Conservation (phyloP, 2,797 vertebrate species). For the Lepus townsendii region DNA sequence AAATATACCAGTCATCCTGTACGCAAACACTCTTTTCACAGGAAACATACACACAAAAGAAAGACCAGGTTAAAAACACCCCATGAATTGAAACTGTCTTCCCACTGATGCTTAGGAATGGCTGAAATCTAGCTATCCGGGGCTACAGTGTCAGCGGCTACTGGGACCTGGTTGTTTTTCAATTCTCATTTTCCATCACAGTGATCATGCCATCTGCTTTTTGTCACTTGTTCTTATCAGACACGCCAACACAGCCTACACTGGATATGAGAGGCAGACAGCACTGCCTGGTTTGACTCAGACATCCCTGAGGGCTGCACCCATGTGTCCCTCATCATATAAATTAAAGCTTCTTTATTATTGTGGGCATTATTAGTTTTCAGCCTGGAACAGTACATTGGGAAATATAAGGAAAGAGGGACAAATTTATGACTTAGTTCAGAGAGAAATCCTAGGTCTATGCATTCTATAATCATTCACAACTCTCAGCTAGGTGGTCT, state of each 20-base stretch:
- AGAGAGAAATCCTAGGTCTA: conserved; percentile 9
- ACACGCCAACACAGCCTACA: neutral
- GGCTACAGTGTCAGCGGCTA: neutral
- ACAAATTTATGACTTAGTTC: conserved; percentile 61
- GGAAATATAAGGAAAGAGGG: conserved; percentile 13
- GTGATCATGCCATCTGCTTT: conserved; percentile 58
- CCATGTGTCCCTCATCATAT: neutral
- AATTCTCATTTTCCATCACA: conserved; percentile 41
- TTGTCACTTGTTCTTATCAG: conserved; percentile 59
- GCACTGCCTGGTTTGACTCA: neutral
- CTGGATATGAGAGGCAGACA: conserved; percentile 11
- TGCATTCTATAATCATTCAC: neutral
- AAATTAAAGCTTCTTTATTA: neutral
- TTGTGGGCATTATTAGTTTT: neutral
- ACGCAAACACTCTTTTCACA: neutral
- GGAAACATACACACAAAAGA: neutral
- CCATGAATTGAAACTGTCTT: neutral
- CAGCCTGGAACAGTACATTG: rapidly evolving
- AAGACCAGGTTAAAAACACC: conserved; percentile 45
- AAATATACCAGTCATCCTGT: conserved; percentile 1
- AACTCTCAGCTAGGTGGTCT: neutral
- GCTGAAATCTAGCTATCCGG: conserved; percentile 45
- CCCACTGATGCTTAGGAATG: conserved; percentile 42
- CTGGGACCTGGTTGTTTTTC: conserved; percentile 41
- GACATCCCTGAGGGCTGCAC: neutral